Evolutionary conservation across 2,888 invertebrate species (phyloP).

Genomic region (Dynastes maya): DNA sequence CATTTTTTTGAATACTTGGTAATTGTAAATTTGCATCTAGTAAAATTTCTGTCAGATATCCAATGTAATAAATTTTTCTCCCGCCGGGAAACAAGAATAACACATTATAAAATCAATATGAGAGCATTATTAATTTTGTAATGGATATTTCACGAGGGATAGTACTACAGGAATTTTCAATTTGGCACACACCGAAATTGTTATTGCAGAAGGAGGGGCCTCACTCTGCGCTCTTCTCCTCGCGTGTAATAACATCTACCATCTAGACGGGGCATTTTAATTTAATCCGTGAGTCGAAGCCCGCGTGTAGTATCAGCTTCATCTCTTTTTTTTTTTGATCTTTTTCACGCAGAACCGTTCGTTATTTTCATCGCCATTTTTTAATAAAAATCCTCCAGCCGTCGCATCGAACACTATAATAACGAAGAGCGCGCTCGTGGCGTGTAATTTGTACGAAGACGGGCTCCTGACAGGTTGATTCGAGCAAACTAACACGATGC

Average conservation of each 20-base stretch:
- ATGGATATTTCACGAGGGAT: slow-evolving; percentile 66
- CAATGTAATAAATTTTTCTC: slow-evolving; percentile 23
- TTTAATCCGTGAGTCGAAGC: slow-evolving; percentile 31
- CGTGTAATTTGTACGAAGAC: slow-evolving; percentile 11
- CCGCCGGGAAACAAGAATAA: slow-evolving; percentile 52
- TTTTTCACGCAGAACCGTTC: slow-evolving; percentile 12
- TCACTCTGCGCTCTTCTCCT: slow-evolving; percentile 54
- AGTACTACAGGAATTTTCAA: slow-evolving; percentile 66
- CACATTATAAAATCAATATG: slow-evolving; percentile 60
- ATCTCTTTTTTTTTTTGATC: slow-evolving; percentile 20
- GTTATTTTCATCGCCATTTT: slow-evolving; percentile 39
- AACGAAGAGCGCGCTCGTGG: not conserved
- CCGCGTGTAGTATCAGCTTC: slow-evolving; percentile 31
- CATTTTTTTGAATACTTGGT: not conserved
- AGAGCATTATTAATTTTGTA: slow-evolving; percentile 66
- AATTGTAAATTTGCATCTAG: not conserved
- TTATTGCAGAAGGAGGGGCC: slow-evolving; percentile 61
- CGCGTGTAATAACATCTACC: slow-evolving; percentile 58
- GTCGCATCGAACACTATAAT: slow-evolving; percentile 7
- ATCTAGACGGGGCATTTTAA: slow-evolving; percentile 51
- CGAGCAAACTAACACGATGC: slow-evolving; percentile 39
- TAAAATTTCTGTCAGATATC: slow-evolving; percentile 15
- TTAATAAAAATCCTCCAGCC: slow-evolving; percentile 25
- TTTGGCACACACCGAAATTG: slow-evolving; percentile 60
- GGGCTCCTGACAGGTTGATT: slow-evolving; percentile 47